Evolutionary conservation across 2,888 invertebrate genomes (phyloP), one percentile per base, ranked within the genome.

Genomic region (Ochropleura plecta): DNA sequence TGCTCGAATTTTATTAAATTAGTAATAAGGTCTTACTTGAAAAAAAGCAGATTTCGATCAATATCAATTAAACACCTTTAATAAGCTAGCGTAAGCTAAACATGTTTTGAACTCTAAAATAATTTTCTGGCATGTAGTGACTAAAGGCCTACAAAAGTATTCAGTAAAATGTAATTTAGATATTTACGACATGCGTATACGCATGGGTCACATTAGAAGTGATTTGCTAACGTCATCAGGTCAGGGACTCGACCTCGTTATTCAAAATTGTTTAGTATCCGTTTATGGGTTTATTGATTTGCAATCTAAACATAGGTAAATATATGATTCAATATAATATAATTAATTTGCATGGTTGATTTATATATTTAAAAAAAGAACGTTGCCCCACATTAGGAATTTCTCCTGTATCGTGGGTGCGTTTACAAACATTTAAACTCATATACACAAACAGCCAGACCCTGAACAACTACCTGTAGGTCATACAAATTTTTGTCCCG

Each of bases 121-220:
- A 69, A 77, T 81, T 79, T 60, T 20, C 57, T 44, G 18, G 59
- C 57, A 53, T 46, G 10, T 12, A 42, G n/a, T 60, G 75, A 51
- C 53, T 49, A 16, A 65, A 10, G 20, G 48, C 46, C 48, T 76
- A 73, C 82, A 82, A 81, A 72, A 64, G 9, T 66, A 70, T 73
- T 59, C n/a, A 82, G 72, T 82, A 60, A 78, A 82, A 76, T 76
- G 65, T 70, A 79, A 76, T 78, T 76, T 73, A 73, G 66, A 79
- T 82, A 78, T 81, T 86, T 71, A 85, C 64, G 49, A 71, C 59
- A 70, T 69, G 49, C 65, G 55, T 20, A 65, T 69, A n/a, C 60
- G 51, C 53, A 75, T 67, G 62, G 51, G 40, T 42, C 40, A 60
- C n/a, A 73, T 80, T 65, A 66, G 62, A 40, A 49, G 49, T 53